These are phyloP conservation scores for Oophaga pumilio DNA, from an alignment of 2,113 vertebrate species.

Conservation along the genomic window DNA sequence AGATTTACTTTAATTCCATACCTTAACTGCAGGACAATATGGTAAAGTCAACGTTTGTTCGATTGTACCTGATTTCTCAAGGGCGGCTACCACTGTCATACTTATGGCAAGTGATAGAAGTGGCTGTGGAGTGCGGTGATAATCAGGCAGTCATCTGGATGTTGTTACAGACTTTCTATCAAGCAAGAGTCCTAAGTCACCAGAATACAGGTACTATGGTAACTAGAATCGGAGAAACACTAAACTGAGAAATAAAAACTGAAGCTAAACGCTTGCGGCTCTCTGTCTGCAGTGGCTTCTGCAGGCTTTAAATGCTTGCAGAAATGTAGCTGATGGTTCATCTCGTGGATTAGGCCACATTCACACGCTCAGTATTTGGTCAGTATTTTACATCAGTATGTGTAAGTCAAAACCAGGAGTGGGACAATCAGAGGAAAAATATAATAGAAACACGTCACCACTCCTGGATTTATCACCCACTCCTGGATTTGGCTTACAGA, in stretches of 20 bases:
- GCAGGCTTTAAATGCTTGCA: not conserved
- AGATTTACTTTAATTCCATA: constrained; percentile 5
- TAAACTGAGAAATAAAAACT: not conserved
- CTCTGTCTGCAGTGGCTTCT: not conserved
- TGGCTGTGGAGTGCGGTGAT: constrained; percentile 66
- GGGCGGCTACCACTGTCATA: constrained; percentile 82
- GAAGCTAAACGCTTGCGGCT: not conserved
- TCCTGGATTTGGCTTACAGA: too few relatives aligned
- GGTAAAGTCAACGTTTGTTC: constrained; percentile 81
- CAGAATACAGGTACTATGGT: constrained; percentile 80
- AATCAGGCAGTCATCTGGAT: constrained; percentile 79
- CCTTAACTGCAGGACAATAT: constrained; percentile 75
- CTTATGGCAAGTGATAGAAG: constrained; percentile 76
- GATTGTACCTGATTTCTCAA: constrained; percentile 82
- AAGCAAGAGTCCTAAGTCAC: constrained; percentile 78
- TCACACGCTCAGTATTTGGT: too few relatives aligned
- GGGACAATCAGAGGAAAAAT: too few relatives aligned
- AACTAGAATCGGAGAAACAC: not conserved
- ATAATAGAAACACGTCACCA: too few relatives aligned
- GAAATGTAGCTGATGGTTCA: not conserved
- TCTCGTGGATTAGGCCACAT: too few relatives aligned
- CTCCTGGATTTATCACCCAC: too few relatives aligned
- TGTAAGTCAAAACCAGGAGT: too few relatives aligned
- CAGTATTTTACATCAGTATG: too few relatives aligned
- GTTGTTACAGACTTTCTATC: constrained; percentile 84